Percentiles rank a stretch among this genome's conserved stretches.
These are phyloP conservation scores for Pardalotus punctatus DNA, from an alignment of 2,113 vertebrate genomes.

Conservation along the genomic window DNA sequence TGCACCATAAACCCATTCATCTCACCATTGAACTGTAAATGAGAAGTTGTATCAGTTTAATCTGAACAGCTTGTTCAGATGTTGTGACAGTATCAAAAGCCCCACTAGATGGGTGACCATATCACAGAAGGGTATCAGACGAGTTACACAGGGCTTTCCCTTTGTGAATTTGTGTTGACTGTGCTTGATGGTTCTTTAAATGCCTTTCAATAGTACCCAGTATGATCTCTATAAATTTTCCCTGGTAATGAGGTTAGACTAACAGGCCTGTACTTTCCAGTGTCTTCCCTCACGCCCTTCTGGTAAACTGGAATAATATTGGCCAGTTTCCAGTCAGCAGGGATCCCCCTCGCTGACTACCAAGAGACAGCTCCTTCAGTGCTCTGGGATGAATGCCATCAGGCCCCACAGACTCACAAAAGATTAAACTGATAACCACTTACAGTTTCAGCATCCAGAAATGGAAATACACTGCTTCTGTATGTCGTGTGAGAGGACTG, in stretches of 20 bases:
- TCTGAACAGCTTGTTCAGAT: background rate
- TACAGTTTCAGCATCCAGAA: background rate
- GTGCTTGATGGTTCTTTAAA: background rate
- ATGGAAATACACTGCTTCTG: background rate
- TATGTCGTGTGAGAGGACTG: background rate
- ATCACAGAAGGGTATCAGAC: background rate
- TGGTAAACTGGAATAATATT: background rate
- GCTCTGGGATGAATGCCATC: background rate
- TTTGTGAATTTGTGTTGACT: background rate
- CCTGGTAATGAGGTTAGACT: background rate
- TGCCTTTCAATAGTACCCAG: background rate
- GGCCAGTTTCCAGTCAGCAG: background rate
- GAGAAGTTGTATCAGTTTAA: too few species aligned
- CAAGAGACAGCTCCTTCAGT: background rate
- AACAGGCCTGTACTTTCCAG: background rate
- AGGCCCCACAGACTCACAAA: accelerated
- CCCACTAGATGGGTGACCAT: background rate
- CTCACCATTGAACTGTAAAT: too few species aligned
- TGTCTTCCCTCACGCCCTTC: background rate
- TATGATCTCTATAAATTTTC: background rate
- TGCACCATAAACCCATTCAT: background rate
- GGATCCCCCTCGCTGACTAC: background rate
- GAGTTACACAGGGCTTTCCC: background rate
- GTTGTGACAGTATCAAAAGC: background rate
- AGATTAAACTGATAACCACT: background rate